Percentiles rank a stretch among this genome's conserved stretches.
Evolutionary conservation across 2,797 vertebrate species (phyloP).

Genomic region (Crypturellus tataupa): DNA sequence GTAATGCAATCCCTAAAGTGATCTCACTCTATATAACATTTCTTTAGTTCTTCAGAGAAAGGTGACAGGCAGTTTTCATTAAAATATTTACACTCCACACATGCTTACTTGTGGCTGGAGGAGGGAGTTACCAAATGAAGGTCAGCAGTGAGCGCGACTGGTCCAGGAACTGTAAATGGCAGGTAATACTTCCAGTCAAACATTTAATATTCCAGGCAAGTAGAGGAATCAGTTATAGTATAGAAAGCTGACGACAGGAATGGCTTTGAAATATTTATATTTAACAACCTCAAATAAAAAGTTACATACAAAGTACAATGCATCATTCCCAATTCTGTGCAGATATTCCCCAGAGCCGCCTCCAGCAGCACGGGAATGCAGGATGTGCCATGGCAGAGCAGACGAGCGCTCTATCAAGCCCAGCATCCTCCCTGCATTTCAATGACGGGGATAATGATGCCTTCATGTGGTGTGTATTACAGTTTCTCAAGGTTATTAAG

Average conservation of each 20-base stretch:
- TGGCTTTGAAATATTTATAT: slow-evolving; percentile 13
- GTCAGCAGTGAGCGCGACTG: neutral
- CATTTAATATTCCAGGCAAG: slow-evolving; percentile 1
- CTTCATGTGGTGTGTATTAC: neutral
- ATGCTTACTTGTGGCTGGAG: neutral
- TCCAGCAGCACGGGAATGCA: neutral
- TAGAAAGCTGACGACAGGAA: slow-evolving; percentile 37
- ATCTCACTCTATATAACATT: neutral
- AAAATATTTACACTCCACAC: neutral
- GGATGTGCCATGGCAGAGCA: neutral
- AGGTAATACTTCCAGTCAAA: neutral
- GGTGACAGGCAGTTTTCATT: neutral
- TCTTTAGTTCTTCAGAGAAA: neutral
- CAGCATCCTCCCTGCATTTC: slow-evolving; percentile 30
- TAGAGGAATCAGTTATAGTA: neutral
- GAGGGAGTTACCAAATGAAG: neutral
- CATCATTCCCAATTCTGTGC: slow-evolving; percentile 35
- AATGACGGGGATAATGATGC: slow-evolving; percentile 8
- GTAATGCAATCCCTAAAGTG: neutral
- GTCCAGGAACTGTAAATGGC: neutral
- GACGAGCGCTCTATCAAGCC: slow-evolving; percentile 19
- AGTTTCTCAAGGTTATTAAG: slow-evolving; percentile 54
- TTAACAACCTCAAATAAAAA: slow-evolving; percentile 41
- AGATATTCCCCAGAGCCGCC: slow-evolving; percentile 20
- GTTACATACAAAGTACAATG: neutral